Evolutionary conservation across 2,888 invertebrate genomes (phyloP).

Genomic region (Aphelenchoides bicaudatus): DNA sequence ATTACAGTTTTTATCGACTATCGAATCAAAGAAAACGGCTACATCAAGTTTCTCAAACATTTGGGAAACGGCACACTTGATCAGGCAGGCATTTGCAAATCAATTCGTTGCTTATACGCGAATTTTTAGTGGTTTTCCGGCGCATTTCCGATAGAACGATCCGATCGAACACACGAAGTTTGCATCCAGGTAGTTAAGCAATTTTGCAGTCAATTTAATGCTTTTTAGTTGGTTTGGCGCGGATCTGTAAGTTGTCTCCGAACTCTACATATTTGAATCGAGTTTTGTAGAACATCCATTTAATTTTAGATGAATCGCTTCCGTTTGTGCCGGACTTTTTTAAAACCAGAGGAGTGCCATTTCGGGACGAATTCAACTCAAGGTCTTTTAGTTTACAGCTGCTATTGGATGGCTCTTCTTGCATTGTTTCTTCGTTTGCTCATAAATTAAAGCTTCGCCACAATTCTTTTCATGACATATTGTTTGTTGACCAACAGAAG

Average conservation of each 20-base stretch:
- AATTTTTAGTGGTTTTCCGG: conserved; percentile 43
- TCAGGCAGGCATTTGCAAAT: background rate
- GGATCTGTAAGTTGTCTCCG: too few species aligned
- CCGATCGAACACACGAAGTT: conserved; percentile 38
- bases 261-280: too few species aligned
- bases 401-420: background rate
- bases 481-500: too few species aligned
- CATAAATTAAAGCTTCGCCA: too few species aligned
- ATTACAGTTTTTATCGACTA: conserved; percentile 44
- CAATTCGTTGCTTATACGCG: conserved; percentile 17
- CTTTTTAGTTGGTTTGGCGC: conserved; percentile 28
- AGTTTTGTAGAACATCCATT: too few species aligned
- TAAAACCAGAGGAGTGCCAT: conserved; percentile 19
- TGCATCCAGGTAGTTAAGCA: conserved; percentile 41
- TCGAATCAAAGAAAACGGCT: conserved; percentile 39
- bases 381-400: background rate
- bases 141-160: conserved; percentile 31
- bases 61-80: conserved; percentile 39
- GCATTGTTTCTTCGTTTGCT: too few species aligned
- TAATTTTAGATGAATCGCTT: too few species aligned
- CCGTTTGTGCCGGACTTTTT: conserved; percentile 31
- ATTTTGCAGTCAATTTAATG: too few species aligned
- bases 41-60: conserved; percentile 39
- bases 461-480: too few species aligned
- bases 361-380: background rate